These are phyloP conservation scores for Oasisia sp. DNA, from an alignment of 2,888 invertebrate genomes.

Conservation along the genomic window DNA sequence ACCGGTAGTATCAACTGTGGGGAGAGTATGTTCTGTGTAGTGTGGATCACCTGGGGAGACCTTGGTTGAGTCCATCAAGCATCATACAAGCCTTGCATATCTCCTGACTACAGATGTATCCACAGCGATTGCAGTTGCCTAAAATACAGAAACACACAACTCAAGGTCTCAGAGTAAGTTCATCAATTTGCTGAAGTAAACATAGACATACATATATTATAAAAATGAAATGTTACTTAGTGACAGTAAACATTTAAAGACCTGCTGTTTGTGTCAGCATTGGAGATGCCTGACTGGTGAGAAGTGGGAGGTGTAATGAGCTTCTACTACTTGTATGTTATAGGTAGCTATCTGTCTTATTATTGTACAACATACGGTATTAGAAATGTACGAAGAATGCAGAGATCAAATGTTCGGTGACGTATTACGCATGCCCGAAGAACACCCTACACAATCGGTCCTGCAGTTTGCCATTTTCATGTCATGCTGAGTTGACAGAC, in stretches of 20 bases:
- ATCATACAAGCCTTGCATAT: constrained; percentile 97
- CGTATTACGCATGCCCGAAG: no score
- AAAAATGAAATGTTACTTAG: constrained; percentile 8
- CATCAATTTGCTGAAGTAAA: background rate
- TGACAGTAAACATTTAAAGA: background rate
- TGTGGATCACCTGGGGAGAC: constrained; percentile 74
- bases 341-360: no score
- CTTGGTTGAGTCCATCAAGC: constrained; percentile 91
- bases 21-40: background rate
- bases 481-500: no score
- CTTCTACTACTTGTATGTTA: no score
- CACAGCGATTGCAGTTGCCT: constrained; percentile 81
- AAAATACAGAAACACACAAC: background rate
- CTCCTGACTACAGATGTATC: constrained; percentile 85
- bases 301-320: no score
- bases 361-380: no score
- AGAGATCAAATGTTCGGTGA: no score
- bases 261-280: no score
- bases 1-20: background rate
- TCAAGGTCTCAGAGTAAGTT: background rate
- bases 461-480: no score
- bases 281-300: no score
- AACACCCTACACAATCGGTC: no score
- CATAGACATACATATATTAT: background rate
- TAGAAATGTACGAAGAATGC: no score